phyloP scores from a whole-genome alignment of 2,888 invertebrate genomes.

The Acrocera orbiculus region DNA sequence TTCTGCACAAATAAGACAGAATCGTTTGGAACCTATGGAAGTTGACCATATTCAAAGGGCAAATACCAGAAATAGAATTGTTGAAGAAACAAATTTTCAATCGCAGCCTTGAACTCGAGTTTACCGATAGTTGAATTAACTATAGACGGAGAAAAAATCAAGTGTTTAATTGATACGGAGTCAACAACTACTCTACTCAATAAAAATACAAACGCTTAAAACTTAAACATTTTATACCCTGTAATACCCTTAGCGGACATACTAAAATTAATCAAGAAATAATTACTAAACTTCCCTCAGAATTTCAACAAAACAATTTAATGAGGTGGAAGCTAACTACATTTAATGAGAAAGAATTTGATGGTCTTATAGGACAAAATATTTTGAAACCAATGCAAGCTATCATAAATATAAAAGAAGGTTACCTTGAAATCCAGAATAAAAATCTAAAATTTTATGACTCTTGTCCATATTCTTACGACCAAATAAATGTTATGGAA shows the following conservation, averaged over 20 bases:
- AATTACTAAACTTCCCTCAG: slow-evolving; percentile 8
- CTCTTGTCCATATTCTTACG: not conserved
- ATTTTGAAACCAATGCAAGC: slow-evolving; percentile 3
- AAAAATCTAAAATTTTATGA: slow-evolving; percentile 1
- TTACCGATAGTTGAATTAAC: slow-evolving; percentile 12
- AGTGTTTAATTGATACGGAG: slow-evolving; percentile 6
- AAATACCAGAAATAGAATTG: slow-evolving; percentile 4
- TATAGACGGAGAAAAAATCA: slow-evolving; percentile 10
- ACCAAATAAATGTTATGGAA: not conserved
- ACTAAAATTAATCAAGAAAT: slow-evolving; percentile 7
- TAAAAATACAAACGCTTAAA: slow-evolving; percentile 1
- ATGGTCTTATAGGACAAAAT: slow-evolving; percentile 6
- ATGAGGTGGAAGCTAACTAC: slow-evolving; percentile 9
- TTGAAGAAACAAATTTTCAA: slow-evolving; percentile 13
- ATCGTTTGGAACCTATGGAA: slow-evolving; percentile 1
- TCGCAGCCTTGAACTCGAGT: slow-evolving; percentile 10
- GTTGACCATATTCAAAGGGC: slow-evolving; percentile 1
- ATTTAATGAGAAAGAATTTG: slow-evolving; percentile 3
- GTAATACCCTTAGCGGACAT: slow-evolving; percentile 8
- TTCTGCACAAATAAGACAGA: not conserved
- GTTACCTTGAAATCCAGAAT: not conserved
- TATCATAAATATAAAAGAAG: not conserved
- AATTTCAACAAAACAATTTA: slow-evolving; percentile 10
- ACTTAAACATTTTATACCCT: slow-evolving; percentile 2
- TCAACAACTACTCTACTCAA: slow-evolving; percentile 2